These are phyloP conservation scores for Macrotis lagotis DNA, from an alignment of 2,113 vertebrate genomes.

Conservation along the genomic window DNA sequence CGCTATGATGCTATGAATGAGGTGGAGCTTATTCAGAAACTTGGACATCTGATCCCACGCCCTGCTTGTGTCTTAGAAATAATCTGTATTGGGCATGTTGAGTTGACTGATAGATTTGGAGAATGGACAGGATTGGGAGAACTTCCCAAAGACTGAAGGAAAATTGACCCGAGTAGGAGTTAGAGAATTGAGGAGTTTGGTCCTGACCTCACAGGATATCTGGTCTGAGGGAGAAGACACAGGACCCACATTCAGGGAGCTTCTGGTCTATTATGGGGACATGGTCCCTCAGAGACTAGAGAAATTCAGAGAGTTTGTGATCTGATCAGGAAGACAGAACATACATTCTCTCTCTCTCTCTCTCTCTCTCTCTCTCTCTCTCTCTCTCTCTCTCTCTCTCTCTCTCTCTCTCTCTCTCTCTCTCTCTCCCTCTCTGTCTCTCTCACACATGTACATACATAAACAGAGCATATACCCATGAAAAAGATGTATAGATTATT, in stretches of 20 bases:
- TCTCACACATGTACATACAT: neutral
- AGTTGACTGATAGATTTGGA: neutral
- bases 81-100: neutral
- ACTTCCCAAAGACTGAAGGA: neutral
- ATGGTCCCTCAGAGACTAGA: neutral
- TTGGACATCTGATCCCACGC: no score
- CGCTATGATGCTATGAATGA: neutral
- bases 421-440: no score
- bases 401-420: no score
- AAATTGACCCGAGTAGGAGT: neutral
- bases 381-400: no score
- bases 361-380: no score
- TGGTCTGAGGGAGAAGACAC: neutral
- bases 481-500: neutral
- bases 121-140: neutral
- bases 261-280: neutral
- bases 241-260: neutral
- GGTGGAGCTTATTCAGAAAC: neutral
- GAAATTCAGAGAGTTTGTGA: neutral
- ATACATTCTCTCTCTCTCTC: no score
- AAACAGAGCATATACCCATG: neutral
- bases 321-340: neutral
- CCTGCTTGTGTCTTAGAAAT: neutral
- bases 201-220: neutral
- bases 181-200: neutral